A percentile compares a stretch with the other conserved stretches of the same genome.
Evolutionary conservation across 92 coral and sea anemone species (phyloP).

Genomic region (Epizoanthus illoricatus): DNA sequence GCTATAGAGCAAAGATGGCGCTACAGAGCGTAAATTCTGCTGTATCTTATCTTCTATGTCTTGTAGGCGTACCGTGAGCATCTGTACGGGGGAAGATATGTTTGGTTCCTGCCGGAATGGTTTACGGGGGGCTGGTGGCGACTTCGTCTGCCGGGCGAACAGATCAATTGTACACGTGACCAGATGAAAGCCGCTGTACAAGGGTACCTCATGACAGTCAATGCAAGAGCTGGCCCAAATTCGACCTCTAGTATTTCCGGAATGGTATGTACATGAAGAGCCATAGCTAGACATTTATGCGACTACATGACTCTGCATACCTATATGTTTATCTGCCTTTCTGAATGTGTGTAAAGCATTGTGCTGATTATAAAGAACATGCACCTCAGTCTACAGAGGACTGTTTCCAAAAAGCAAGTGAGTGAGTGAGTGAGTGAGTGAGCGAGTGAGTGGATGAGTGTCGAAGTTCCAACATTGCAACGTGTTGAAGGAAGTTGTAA

Average conservation of each 20-base stretch:
- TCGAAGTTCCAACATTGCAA: too few relatives aligned
- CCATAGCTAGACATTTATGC: not conserved
- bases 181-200: conserved; percentile 53
- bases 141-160: conserved; percentile 29
- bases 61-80: conserved; percentile 51
- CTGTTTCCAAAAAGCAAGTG: too few relatives aligned
- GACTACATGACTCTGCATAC: too few relatives aligned
- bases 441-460: too few relatives aligned
- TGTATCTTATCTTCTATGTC: not conserved
- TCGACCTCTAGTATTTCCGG: conserved; percentile 42
- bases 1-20: not conserved
- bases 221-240: conserved; percentile 44
- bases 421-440: too few relatives aligned
- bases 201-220: conserved; percentile 48
- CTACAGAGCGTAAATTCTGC: not conserved
- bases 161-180: conserved; percentile 42
- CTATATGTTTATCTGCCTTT: too few relatives aligned
- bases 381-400: too few relatives aligned
- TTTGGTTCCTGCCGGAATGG: conserved; percentile 66
- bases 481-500: too few relatives aligned
- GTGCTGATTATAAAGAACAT: too few relatives aligned
- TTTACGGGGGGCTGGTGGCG: conserved; percentile 61
- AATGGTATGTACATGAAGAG: conserved; percentile 26
- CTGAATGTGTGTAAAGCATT: too few relatives aligned
- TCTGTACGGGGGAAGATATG: conserved; percentile 58